Conservation (phyloP, 2,888 invertebrate species). For the Siphonodentalium dalli region DNA sequence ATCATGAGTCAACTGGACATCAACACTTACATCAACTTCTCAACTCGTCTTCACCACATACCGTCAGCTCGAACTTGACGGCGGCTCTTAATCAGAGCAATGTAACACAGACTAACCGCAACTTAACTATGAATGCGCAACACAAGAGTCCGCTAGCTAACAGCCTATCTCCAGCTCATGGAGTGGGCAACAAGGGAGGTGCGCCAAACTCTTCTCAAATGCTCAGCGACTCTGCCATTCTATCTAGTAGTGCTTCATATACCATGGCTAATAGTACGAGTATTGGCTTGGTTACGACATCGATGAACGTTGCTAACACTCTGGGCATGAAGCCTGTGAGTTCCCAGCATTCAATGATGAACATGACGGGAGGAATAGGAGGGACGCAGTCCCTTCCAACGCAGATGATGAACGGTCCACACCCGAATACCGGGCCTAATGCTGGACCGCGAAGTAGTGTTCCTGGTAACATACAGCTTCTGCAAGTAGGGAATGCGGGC, state of each 20-base stretch:
- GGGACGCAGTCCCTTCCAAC: constrained; percentile 38
- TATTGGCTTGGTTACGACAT: too few relatives aligned
- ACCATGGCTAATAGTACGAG: constrained; percentile 30
- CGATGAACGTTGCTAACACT: constrained; percentile 7
- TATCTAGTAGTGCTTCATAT: constrained; percentile 40
- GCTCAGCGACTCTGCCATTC: constrained; percentile 34
- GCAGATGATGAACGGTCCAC: constrained; percentile 62
- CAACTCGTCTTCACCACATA: constrained; percentile 36
- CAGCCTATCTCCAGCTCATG: constrained; percentile 55
- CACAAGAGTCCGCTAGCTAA: constrained; percentile 54
- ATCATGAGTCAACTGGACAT: constrained; percentile 46
- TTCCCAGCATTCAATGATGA: constrained; percentile 26
- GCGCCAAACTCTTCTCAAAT: constrained; percentile 19
- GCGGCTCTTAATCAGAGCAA: too few relatives aligned
- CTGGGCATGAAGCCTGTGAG: constrained; percentile 27
- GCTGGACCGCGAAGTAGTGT: constrained; percentile 31
- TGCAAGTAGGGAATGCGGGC: constrained; percentile 31
- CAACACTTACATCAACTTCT: constrained; percentile 53
- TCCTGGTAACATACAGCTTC: constrained; percentile 30
- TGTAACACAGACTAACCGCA: too few relatives aligned
- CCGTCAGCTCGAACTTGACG: too few relatives aligned
- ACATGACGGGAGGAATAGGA: constrained; percentile 28
- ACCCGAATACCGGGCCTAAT: constrained; percentile 44
- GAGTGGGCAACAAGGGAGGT: constrained; percentile 37
- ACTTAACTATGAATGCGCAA: too few relatives aligned